Evolutionary conservation across 2,797 vertebrate genomes (phyloP).

Genomic region (Pempheris klunzingeri): DNA sequence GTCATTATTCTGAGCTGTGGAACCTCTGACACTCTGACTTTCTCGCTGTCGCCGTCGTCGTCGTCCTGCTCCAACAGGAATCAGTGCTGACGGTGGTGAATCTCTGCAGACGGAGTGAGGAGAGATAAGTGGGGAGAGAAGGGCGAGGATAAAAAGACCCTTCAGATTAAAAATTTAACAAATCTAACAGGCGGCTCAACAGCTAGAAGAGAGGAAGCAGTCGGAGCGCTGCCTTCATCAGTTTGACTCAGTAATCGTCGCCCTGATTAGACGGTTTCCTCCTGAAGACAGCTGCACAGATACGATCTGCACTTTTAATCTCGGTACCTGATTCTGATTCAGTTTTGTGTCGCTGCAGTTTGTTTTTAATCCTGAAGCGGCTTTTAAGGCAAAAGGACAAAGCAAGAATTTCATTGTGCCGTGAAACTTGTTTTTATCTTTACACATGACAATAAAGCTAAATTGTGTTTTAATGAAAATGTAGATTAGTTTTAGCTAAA

Average conservation of each 20-base stretch:
- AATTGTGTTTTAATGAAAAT: background rate
- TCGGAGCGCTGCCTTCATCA: constrained; percentile 25
- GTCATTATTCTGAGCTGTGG: background rate
- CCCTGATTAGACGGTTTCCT: constrained; percentile 12
- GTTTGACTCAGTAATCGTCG: constrained; percentile 13
- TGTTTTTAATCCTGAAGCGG: no score
- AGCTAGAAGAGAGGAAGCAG: background rate
- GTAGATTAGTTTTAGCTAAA: background rate
- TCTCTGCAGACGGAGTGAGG: constrained; percentile 9
- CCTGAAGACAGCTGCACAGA: no score
- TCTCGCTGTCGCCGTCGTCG: no score
- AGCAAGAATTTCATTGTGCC: no score
- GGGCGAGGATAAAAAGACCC: constrained; percentile 15
- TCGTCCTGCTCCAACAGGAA: constrained; percentile 17
- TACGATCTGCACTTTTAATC: background rate
- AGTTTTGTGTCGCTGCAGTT: no score
- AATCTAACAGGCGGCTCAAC: background rate
- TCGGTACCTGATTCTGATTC: background rate
- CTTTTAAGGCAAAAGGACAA: no score
- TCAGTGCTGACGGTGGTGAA: background rate
- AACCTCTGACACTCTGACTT: background rate
- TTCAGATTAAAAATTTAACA: constrained; percentile 20
- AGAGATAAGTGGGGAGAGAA: constrained; percentile 27
- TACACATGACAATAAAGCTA: no score
- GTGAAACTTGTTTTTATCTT: no score